These are phyloP conservation scores for Ceratitis capitata DNA, from an alignment of 1,140 invertebrate genomes.

Conservation along the genomic window DNA sequence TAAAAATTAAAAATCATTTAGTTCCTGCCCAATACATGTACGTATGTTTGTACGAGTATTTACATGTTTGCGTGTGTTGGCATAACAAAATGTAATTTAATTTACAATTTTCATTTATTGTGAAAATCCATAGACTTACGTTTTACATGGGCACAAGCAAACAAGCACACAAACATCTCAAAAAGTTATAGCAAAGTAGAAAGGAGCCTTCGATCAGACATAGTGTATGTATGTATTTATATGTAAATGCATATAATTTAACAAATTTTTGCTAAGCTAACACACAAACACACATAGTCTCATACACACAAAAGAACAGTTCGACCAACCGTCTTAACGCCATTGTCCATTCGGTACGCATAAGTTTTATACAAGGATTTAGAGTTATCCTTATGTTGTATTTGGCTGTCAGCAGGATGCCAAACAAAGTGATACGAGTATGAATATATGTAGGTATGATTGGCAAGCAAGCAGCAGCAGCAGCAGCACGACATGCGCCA, in stretches of 20 bases:
- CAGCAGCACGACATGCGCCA: not conserved
- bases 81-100: conserved; percentile 20
- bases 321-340: not conserved
- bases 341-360: conserved; percentile 2
- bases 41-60: too few species aligned
- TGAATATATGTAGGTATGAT: too few species aligned
- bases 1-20: conserved; percentile 38
- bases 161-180: not conserved
- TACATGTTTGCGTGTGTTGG: not conserved
- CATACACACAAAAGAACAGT: not conserved
- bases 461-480: not conserved
- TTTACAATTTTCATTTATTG: conserved; percentile 33
- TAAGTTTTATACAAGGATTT: conserved; percentile 7
- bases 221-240: too few species aligned
- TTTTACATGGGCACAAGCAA: not conserved
- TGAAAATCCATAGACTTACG: not conserved
- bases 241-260: conserved; percentile 17
- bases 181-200: not conserved
- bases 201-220: not conserved
- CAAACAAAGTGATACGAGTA: too few species aligned
- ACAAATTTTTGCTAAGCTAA: not conserved
- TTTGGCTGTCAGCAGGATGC: conserved; percentile 31
- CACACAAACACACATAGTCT: not conserved
- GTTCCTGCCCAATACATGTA: not conserved
- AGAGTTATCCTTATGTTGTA: conserved; percentile 17